phyloP scores from a whole-genome alignment of 2,888 invertebrate genomes.

The Agrochola lychnidis region DNA sequence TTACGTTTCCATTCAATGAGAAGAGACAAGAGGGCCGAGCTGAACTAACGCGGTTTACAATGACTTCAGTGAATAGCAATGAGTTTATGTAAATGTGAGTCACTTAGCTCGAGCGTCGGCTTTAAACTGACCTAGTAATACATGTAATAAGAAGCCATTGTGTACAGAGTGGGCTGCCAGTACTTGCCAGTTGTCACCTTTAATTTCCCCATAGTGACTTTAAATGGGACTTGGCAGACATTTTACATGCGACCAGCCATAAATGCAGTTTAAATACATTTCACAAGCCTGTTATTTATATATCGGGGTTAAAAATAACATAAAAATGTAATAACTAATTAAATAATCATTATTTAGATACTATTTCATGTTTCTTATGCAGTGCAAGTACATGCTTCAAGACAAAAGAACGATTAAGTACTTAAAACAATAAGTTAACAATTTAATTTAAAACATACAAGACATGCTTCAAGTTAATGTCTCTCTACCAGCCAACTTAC shows the following conservation, averaged over 20 bases:
- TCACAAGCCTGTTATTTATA: neutral
- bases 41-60: slow-evolving; percentile 49
- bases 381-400: neutral
- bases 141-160: slow-evolving; percentile 83
- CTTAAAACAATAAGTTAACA: neutral
- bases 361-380: neutral
- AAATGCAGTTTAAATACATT: neutral
- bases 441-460: neutral
- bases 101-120: slow-evolving; percentile 39
- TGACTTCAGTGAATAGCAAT: slow-evolving; percentile 54
- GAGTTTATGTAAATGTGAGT: slow-evolving; percentile 56
- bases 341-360: too few relatives aligned
- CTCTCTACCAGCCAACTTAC: neutral
- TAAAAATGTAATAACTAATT: neutral
- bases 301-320: neutral
- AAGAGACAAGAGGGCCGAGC: slow-evolving; percentile 26
- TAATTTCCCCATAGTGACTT: slow-evolving; percentile 33
- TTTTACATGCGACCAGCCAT: neutral
- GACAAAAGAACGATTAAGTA: neutral
- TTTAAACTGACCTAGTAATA: slow-evolving; percentile 71
- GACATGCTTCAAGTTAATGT: neutral
- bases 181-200: slow-evolving; percentile 23
- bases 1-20: slow-evolving; percentile 46
- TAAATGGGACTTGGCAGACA: slow-evolving; percentile 1
- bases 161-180: slow-evolving; percentile 13